A percentile compares a stretch with the other conserved stretches of the same genome.
Conservation (phyloP, 2,888 invertebrate species). For the Drosophila testacea region DNA sequence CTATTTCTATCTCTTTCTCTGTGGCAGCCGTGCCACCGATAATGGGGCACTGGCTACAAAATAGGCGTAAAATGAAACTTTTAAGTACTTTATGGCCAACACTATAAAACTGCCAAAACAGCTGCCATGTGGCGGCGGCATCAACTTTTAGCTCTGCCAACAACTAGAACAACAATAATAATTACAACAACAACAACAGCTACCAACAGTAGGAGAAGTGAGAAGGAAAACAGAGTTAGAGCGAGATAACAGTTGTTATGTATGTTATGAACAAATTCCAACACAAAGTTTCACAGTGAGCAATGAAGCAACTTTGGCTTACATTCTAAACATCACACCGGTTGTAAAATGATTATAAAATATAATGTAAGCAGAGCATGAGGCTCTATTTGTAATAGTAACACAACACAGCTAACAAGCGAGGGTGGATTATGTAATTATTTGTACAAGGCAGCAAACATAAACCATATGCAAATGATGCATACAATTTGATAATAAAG, state of each 20-base stretch:
- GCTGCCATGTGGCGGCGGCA: conserved; percentile 74
- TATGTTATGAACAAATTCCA: conserved; percentile 46
- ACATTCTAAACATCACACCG: conserved; percentile 76
- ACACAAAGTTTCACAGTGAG: conserved; percentile 54
- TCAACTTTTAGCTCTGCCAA: conserved; percentile 59
- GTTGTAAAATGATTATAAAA: conserved; percentile 82
- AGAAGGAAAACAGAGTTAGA: conserved; percentile 1
- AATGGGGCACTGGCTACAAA: conserved; percentile 74
- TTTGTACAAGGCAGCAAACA: neutral
- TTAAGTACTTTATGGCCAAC: conserved; percentile 81
- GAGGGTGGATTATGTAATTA: conserved; percentile 7
- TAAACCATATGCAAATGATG: neutral
- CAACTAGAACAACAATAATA: conserved; percentile 63
- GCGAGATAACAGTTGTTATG: conserved; percentile 45
- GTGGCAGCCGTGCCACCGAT: conserved; percentile 46
- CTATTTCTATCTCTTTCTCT: conserved; percentile 8
- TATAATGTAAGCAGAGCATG: conserved; percentile 61
- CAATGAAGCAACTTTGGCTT: conserved; percentile 71
- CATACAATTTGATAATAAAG: neutral
- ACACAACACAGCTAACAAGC: conserved; percentile 14
- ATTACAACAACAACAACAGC: conserved; percentile 28
- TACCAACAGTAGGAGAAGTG: conserved; percentile 4
- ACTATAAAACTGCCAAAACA: conserved; percentile 79
- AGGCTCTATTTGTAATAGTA: conserved; percentile 24
- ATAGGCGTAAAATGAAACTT: conserved; percentile 83